A percentile compares a stretch with the other conserved stretches of the same genome.
Conservation (phyloP, 1,140 invertebrate species). For the Marisa cornuarietis region DNA sequence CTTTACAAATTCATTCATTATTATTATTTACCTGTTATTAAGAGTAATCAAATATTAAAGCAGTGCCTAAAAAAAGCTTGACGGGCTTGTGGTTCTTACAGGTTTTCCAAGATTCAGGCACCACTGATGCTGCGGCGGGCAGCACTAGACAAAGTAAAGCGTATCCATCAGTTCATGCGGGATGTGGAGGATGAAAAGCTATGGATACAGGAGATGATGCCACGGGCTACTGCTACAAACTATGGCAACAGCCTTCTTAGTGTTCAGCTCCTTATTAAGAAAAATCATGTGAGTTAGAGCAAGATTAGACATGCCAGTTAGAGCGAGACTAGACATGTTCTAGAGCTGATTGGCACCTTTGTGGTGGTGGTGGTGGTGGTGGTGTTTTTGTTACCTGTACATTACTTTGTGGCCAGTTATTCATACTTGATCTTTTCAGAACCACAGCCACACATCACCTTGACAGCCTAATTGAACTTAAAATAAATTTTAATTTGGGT, state of each 20-base stretch:
- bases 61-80: background rate
- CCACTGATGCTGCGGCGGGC: conserved; percentile 89
- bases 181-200: conserved; percentile 99
- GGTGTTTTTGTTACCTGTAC: background rate
- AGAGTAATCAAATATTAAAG: background rate
- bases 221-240: conserved; percentile 87
- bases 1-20: too few species aligned
- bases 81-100: conserved; percentile 28
- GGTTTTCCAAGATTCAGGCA: conserved; percentile 74
- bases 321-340: background rate
- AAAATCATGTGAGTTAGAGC: conserved; percentile 80
- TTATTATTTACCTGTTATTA: too few species aligned
- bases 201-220: conserved; percentile 98
- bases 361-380: background rate
- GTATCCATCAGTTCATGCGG: conserved; percentile 97
- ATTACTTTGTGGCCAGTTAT: background rate
- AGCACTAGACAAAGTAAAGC: conserved; percentile 96
- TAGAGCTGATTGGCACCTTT: background rate
- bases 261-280: conserved; percentile 97
- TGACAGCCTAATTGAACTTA: too few species aligned
- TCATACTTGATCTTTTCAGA: background rate
- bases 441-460: too few species aligned
- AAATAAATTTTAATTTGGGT: too few species aligned
- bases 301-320: too few species aligned
- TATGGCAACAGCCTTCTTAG: conserved; percentile 97